Evolutionary conservation across 2,797 vertebrate genomes (phyloP).

Genomic region (Scomberomorus guttatus): DNA sequence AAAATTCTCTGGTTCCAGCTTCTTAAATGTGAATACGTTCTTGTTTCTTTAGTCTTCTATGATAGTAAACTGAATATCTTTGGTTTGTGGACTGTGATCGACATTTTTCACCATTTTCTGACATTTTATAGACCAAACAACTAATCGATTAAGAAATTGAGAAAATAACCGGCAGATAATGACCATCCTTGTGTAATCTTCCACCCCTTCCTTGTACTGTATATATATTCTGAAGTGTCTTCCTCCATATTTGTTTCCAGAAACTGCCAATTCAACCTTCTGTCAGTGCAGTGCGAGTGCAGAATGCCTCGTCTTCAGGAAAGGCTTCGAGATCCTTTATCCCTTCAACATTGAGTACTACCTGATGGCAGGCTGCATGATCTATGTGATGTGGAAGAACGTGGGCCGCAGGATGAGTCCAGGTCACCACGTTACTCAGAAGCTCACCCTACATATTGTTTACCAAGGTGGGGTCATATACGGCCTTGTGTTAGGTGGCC

Average conservation of each 20-base stretch:
- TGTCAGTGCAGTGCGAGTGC: constrained; percentile 82
- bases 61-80: background rate
- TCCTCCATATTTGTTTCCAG: constrained; percentile 24
- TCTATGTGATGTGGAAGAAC: constrained; percentile 96
- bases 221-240: background rate
- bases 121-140: background rate
- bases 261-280: constrained; percentile 24
- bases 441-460: constrained; percentile 75
- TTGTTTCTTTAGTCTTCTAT: background rate
- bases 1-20: too few relatives aligned
- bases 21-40: too few relatives aligned
- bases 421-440: constrained; percentile 1
- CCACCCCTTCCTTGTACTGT: background rate
- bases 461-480: constrained; percentile 69
- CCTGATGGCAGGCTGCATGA: constrained; percentile 89
- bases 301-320: constrained; percentile 86
- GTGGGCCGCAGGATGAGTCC: constrained; percentile 84
- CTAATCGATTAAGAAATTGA: background rate
- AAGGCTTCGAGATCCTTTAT: constrained; percentile 90
- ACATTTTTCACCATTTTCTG: too few relatives aligned
- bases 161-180: too few relatives aligned
- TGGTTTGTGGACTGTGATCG: too few relatives aligned
- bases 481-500: constrained; percentile 84
- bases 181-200: background rate
- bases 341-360: constrained; percentile 94